Evolutionary conservation across 2,888 invertebrate species (phyloP), one percentile per base, ranked within the genome.

Genomic region (Rhaphigaster nebulosa): DNA sequence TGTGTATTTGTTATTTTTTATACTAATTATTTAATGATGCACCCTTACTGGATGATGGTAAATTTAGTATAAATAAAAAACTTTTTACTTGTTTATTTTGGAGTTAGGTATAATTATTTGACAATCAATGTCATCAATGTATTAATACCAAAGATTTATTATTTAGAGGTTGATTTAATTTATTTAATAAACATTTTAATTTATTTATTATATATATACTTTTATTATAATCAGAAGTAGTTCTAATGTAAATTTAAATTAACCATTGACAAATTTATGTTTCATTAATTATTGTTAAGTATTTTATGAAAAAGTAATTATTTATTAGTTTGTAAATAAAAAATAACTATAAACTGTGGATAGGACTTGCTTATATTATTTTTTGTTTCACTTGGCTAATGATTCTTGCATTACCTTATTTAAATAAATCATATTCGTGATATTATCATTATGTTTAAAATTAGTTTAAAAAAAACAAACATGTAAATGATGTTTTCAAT

Each of bases 121-220:
- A 76, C 70, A 65, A 65, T 65, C 65, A 65, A 34, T 76, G 70
- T 38, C 70, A 76, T 76, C 20, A 76, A 38, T 84, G 45, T 84
- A n/a, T 38, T 84, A 50, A 84, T 50, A 84, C 84, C 84, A 84
- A 84, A 84, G 84, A 84, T 84, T 84, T 84, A n/a, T 84, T 26
- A 84, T 76, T 76, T 76, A 76, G 38, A 38, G 70, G 70, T 38
- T 76, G 70, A 38, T 8, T 70, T 38, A 76, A n/a, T 23, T 76
- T n/a, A n/a, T n/a, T n/a, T n/a, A n/a, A n/a, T n/a, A n/a, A n/a
- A n/a, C n/a, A n/a, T n/a, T n/a, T n/a, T n/a, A n/a, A n/a, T n/a
- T 38, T 76, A 76, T 38, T 76, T 76, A 20, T 76, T 76, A 20
- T 76, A 38, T 20, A 76, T 76, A 76, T n/a, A 76, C 1, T 34